These are phyloP conservation scores for Leuctra nigra DNA, from an alignment of 2,888 invertebrate genomes.

Conservation along the genomic window DNA sequence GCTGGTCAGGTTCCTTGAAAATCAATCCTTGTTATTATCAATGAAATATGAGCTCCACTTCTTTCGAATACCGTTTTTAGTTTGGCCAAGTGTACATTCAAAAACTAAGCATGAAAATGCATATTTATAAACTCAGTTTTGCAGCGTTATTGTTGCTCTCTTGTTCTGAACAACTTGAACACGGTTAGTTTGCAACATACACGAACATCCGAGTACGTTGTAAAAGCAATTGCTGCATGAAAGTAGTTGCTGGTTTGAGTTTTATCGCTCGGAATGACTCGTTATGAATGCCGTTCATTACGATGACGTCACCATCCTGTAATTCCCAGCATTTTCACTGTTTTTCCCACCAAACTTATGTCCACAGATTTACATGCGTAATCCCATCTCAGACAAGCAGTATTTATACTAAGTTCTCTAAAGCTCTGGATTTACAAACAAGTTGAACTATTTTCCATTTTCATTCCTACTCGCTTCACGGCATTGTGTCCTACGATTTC, in stretches of 20 bases:
- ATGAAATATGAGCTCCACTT: no score
- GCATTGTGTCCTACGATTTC: neutral
- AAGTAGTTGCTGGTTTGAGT: constrained; percentile 10
- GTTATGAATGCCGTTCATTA: constrained; percentile 8
- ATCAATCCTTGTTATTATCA: no score
- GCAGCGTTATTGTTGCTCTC: no score
- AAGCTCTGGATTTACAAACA: constrained; percentile 6
- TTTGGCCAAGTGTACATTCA: no score
- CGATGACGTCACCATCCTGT: neutral
- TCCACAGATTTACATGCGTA: constrained; percentile 11
- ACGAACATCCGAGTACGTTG: no score
- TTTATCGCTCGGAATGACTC: constrained; percentile 7
- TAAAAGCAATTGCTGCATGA: neutral
- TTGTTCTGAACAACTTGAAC: no score
- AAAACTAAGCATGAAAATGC: no score
- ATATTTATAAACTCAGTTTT: no score
- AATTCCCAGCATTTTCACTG: constrained; percentile 1
- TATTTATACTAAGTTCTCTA: constrained; percentile 11
- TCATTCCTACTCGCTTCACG: neutral
- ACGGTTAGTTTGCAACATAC: no score
- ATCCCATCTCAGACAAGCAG: neutral
- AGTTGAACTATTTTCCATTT: constrained; percentile 12
- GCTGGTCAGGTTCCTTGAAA: no score
- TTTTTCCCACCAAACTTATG: neutral
- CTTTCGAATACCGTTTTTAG: no score